Percentiles rank a stretch among this genome's conserved stretches.
Conservation (phyloP, 2,888 invertebrate genomes). For the Hanleya hanleyi region DNA sequence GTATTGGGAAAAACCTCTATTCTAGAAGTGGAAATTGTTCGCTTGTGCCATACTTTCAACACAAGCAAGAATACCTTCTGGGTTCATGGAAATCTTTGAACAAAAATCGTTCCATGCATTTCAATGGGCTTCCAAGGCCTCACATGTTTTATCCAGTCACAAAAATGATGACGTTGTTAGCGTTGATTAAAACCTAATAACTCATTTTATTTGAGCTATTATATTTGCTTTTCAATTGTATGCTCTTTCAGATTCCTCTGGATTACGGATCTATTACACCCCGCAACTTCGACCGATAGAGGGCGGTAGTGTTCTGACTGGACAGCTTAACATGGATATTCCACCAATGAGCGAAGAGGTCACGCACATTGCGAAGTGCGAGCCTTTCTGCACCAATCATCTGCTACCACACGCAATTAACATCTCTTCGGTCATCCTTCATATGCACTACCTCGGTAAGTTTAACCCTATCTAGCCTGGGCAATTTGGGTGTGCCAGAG, state of each 20-base stretch:
- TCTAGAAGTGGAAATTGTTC: no score
- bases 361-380: conserved; percentile 22
- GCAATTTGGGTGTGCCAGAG: no score
- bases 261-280: conserved; percentile 48
- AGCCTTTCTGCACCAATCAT: conserved; percentile 20
- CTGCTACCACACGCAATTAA: conserved; percentile 32
- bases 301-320: conserved; percentile 45
- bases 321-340: conserved; percentile 44
- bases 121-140: no score
- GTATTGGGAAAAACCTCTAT: no score
- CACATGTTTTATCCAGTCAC: background rate
- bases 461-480: background rate
- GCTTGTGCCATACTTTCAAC: no score
- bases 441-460: conserved; percentile 56
- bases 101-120: no score
- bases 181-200: no score
- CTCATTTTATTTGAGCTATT: no score
- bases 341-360: conserved; percentile 39
- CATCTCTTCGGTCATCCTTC: conserved; percentile 40
- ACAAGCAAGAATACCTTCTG: no score
- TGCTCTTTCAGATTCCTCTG: conserved; percentile 43
- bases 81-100: no score
- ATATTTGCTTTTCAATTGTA: background rate
- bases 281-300: conserved; percentile 42
- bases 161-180: no score